Percentiles rank a stretch among this genome's conserved stretches.
Evolutionary conservation across 2,888 invertebrate species (phyloP).

Genomic region (Trilocha varians): DNA sequence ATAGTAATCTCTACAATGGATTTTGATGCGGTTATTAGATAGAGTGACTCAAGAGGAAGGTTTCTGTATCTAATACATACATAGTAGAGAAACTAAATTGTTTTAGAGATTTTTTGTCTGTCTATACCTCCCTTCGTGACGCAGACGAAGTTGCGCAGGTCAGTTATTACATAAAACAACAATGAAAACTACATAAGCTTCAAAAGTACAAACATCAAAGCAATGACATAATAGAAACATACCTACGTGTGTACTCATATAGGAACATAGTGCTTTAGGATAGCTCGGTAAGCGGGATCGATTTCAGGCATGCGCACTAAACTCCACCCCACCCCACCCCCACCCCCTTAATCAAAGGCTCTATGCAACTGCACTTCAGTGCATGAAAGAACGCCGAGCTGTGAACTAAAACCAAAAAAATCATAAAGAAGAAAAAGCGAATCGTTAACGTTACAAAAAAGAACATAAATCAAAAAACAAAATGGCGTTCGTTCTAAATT

Average conservation of each 20-base stretch:
- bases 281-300: slow-evolving; percentile 61
- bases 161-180: no score
- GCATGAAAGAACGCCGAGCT: slow-evolving; percentile 52
- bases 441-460: slow-evolving; percentile 8
- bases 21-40: no score
- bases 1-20: no score
- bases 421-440: slow-evolving; percentile 10
- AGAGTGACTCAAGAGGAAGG: no score
- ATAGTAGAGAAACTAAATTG: no score
- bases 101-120: no score
- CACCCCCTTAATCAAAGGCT: slow-evolving; percentile 30
- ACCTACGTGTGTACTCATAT: slow-evolving; percentile 22
- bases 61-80: no score
- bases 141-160: no score
- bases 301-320: slow-evolving; percentile 60
- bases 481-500: slow-evolving; percentile 12
- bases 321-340: slow-evolving; percentile 34
- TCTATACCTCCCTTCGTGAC: no score
- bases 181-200: no score
- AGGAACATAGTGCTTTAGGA: slow-evolving; percentile 38
- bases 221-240: slow-evolving; percentile 63
- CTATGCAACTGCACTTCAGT: slow-evolving; percentile 69
- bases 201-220: slow-evolving; percentile 68
- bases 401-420: slow-evolving; percentile 29
- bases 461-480: slow-evolving; percentile 10